Base-by-base conservation (phyloP, 1,140 invertebrate genomes). In the Cotesia chilonis region DNA sequence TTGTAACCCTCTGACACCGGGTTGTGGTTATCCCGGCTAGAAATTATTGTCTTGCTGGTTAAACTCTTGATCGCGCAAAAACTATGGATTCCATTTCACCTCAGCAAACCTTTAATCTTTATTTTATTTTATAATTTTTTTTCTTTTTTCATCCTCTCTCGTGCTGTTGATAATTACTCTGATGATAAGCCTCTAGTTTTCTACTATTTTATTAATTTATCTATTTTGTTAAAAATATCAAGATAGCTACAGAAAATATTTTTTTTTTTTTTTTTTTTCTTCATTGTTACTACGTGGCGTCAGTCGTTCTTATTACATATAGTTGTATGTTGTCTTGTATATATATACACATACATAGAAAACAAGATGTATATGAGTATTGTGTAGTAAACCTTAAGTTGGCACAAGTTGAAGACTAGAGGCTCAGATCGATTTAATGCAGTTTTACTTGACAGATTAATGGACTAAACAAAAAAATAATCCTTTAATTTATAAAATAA, bases 11-110 rank as follows among this genome's bases (percentile, higher is more conserved):
- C 6, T 47, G 4, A 47, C 41, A 47, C 41, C 41, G 41, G 41
- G 5, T 47, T 10, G 6, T 47, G 41, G 41, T 47, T 47, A 47
- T 9, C 41, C 5, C 41, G 41, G 10, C 41, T 10, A 6, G 41
- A 47, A 9, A 20, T 35, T 61, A 35, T 61, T 28, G 2, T 61
- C 60, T 61, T 28, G 4, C 35, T 61, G 60, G 10, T 61, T 61
- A 4, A 59, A 61, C 12, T 14, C 20, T 20, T 61, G 60, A 61
- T 61, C 60, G 60, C 17, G 35, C 35, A 61, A 61, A 61, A 61
- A 35, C 60, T 61, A 61, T 61, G 60, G 60, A 61, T 61, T 35
- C 60, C 60, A 35, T 12, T 47, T 47, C 41, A 47, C 41, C 4
- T 47, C 10, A 9, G 10, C 41, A 47, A 47, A 5, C 38, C 28